Base-by-base conservation (phyloP, 2,113 vertebrate genomes). In the Python bivittatus region DNA sequence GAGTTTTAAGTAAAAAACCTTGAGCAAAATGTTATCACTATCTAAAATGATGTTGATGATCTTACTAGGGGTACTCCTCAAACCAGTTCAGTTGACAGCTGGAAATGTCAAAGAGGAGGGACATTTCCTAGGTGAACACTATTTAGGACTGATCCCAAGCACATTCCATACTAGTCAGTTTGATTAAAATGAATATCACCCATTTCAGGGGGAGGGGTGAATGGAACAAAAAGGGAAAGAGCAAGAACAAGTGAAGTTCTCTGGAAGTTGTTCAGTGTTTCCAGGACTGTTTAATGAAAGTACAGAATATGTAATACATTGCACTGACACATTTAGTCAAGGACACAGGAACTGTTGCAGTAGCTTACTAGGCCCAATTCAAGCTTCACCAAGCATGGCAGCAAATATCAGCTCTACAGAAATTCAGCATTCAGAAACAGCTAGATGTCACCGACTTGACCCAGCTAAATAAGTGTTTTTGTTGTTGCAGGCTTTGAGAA, bases 1-100 rank as follows among this genome's bases (percentile, higher is more conserved):
- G 33, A 79, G 17, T 25, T 0, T 0, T 0, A 25, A 57, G 22
- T 91, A 7, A 25, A 8, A 2, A 58, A 2, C 42, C 68, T 93
- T 38, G 38, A 91, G 38, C n/a, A 90, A 60, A 91, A 83, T 91
- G 17, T 0, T 0, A 0, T 1, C 86, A 56, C 58, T 29, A 1
- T 7, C 9, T 0, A 2, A 64, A 79, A 53, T 27, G 1, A 0
- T 0, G 27, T 10, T 57, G 0, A 23, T 0, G 0, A 60, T 33
- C 11, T 84, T n/a, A 54, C 27, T 61, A 61, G 11, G 7, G 38
- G 7, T 11, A 29, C 11, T 54, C 27, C 17, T 20, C 25, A 48
- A 17, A 20, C n/a, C 33, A 44, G 22, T 83, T 84, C 72, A 90
- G 1, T 61, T 88, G 6, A 64, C 15, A 44, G 1, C 60, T 52